These are phyloP conservation scores for Agriotes lineatus DNA, from an alignment of 2,888 invertebrate genomes.

Conservation along the genomic window DNA sequence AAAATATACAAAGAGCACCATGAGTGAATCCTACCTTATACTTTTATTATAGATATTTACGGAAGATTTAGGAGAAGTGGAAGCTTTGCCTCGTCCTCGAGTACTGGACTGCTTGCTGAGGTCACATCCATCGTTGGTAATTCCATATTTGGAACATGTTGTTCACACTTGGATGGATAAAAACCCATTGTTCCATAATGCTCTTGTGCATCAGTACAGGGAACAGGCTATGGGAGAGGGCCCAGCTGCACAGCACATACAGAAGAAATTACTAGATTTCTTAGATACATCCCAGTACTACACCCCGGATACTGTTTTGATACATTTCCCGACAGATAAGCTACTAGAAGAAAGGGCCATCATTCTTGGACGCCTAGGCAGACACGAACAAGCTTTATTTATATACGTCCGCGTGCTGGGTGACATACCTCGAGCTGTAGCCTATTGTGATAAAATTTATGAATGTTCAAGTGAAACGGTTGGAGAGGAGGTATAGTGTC, in stretches of 20 bases:
- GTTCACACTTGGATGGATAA: slow-evolving; percentile 91
- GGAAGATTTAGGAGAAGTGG: slow-evolving; percentile 89
- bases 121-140: slow-evolving; percentile 83
- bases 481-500: slow-evolving; percentile 43
- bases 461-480: slow-evolving; percentile 55
- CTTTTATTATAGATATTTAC: slow-evolving; percentile 76
- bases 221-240: slow-evolving; percentile 71
- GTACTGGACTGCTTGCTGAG: slow-evolving; percentile 91
- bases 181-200: slow-evolving; percentile 89
- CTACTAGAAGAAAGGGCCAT: slow-evolving; percentile 94
- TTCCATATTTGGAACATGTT: slow-evolving; percentile 95
- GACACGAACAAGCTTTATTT: slow-evolving; percentile 92
- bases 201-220: slow-evolving; percentile 88
- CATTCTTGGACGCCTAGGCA: slow-evolving; percentile 90
- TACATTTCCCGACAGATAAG: slow-evolving; percentile 87
- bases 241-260: slow-evolving; percentile 66
- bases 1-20: too few relatives aligned
- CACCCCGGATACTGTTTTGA: slow-evolving; percentile 86
- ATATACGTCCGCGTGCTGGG: slow-evolving; percentile 92
- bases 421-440: slow-evolving; percentile 84
- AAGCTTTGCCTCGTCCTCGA: slow-evolving; percentile 87
- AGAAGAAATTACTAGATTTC: slow-evolving; percentile 80
- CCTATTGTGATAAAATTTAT: slow-evolving; percentile 85
- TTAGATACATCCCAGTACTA: slow-evolving; percentile 85
- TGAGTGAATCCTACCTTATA: too few relatives aligned